Base-by-base conservation (phyloP, 2,797 vertebrate genomes). In the Phoebastria nigripes region DNA sequence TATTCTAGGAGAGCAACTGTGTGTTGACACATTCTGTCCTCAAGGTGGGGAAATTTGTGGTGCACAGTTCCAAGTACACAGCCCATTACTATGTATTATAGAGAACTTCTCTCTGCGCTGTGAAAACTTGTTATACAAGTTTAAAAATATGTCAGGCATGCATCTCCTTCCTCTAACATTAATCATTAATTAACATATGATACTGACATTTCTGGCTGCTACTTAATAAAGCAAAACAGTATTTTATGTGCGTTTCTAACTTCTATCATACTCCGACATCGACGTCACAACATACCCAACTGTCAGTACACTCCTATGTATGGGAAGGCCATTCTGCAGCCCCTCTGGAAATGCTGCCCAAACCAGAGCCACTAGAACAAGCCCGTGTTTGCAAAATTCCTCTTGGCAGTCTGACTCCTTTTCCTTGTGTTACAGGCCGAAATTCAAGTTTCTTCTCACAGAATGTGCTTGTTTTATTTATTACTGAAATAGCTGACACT, bases 81-180 rank as follows among this genome's bases (percentile, higher is more conserved):
- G 89, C 31, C 78, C 55, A 87, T 91, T 95, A 89, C 88, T 85
- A 21, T 83, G 84, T 58, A 25, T 74, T 82, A 56, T 1, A 42
- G 74, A 95, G 78, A 94, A 85, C 83, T 69, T 95, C 71, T 86
- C 94, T 89, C 78, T 94, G 84, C 20, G 1, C 3, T 2, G 81
- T 82, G 58, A 89, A 94, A 96, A 93, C 96, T 97, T 2, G 96
- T 96, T 93, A 54, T 87, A 93, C 96, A 90, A 87, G 96, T 96
- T 97, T 73, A 78, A 95, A 95, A 95, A 96, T 95, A 97, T 96
- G 93, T 81, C 83, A 97, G 79, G 96, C 79, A 97, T 89, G 94
- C 92, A 87, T 39, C 83, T 95, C 92, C 89, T 94, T 95, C 94
- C 90, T 94, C 52, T 79, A 49, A 46, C 90, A 96, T 93, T 95